Percentiles rank a stretch among this genome's conserved stretches.
Evolutionary conservation across 2,888 invertebrate species (phyloP).

Genomic region (Calameuta idolon): DNA sequence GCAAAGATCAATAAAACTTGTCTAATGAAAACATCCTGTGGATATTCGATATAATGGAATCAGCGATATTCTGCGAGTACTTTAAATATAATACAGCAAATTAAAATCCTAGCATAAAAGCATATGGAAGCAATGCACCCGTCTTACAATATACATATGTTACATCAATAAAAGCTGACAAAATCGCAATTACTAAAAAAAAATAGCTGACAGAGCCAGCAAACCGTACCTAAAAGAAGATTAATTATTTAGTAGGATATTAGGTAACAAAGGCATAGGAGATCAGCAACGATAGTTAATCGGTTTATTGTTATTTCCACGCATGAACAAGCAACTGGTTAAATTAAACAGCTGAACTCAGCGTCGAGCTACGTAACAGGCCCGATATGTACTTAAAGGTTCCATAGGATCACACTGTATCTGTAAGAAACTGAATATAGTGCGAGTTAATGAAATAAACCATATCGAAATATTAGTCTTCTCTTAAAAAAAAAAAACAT

Average conservation of each 20-base stretch:
- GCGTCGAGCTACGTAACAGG: neutral
- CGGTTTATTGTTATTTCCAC: slow-evolving; percentile 37
- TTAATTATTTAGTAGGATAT: slow-evolving; percentile 3
- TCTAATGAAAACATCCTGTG: neutral
- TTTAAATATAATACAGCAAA: neutral
- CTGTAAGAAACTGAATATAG: neutral
- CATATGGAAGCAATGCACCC: neutral
- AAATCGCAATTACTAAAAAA: neutral
- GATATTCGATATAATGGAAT: neutral
- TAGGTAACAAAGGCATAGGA: slow-evolving; percentile 1
- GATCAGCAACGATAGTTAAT: slow-evolving; percentile 12
- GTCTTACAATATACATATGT: neutral
- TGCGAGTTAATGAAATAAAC: neutral
- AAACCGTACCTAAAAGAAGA: slow-evolving; percentile 1
- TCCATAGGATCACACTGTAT: neutral
- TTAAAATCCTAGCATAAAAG: neutral
- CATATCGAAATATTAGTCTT: slow-evolving; percentile 8
- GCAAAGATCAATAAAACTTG: neutral
- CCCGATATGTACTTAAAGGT: neutral
- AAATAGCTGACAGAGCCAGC: slow-evolving; percentile 13
- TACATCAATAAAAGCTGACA: neutral
- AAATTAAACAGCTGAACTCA: slow-evolving; percentile 16
- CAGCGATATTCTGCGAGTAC: neutral
- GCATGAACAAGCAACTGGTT: slow-evolving; percentile 32
- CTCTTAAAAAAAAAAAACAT: neutral